These are phyloP conservation scores for Ornithorhynchus anatinus DNA, from an alignment of 2,113 vertebrate genomes.

Conservation along the genomic window DNA sequence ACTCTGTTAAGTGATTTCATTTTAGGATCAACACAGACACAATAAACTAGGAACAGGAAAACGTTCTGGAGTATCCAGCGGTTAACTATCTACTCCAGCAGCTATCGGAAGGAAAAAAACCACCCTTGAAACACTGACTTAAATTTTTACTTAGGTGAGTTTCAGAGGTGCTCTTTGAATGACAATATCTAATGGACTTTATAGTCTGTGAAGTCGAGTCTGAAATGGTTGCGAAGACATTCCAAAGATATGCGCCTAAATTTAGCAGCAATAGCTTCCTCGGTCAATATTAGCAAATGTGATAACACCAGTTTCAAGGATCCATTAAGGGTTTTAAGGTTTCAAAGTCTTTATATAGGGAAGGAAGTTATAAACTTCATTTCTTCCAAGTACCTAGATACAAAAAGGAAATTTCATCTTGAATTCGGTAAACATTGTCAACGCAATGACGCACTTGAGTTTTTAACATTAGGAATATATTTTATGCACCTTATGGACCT, in stretches of 20 bases:
- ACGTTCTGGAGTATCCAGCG: not conserved
- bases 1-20: not conserved
- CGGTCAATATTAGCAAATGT: slow-evolving; percentile 1
- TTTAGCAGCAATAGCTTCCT: not conserved
- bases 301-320: not conserved
- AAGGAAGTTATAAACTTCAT: slow-evolving; percentile 18
- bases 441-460: not conserved
- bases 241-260: slow-evolving; percentile 7
- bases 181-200: not conserved
- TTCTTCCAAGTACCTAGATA: not conserved
- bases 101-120: slow-evolving; percentile 1
- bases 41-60: not conserved
- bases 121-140: not conserved
- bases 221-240: not conserved
- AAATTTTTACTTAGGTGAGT: not conserved
- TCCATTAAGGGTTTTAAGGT: not conserved
- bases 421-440: not conserved
- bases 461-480: not conserved
- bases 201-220: not conserved
- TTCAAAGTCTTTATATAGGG: slow-evolving; percentile 6
- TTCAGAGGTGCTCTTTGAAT: not conserved
- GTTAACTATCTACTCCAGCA: not conserved
- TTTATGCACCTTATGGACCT: not conserved
- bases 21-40: not conserved
- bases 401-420: not conserved